These are phyloP conservation scores for Elanoides forficatus DNA, from an alignment of 2,113 vertebrate genomes.

Conservation along the genomic window DNA sequence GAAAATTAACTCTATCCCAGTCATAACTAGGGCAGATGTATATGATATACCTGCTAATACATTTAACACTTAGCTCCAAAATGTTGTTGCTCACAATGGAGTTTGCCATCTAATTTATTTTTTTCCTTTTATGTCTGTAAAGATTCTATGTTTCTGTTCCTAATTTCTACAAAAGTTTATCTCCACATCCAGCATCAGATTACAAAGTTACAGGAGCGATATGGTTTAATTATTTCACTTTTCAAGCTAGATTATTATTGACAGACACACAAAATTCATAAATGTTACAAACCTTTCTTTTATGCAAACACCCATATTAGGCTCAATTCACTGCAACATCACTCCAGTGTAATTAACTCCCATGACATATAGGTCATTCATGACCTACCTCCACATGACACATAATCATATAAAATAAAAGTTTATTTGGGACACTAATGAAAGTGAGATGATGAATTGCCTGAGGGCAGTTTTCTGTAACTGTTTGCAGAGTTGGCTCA, in stretches of 20 bases:
- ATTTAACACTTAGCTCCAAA: neutral
- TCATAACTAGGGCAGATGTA: neutral
- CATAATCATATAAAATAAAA: neutral
- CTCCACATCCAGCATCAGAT: neutral
- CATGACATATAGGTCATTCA: neutral
- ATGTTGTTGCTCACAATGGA: neutral
- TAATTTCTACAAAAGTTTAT: neutral
- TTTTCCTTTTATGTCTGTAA: neutral
- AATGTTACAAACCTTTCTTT: neutral
- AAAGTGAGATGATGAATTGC: neutral
- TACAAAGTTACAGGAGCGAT: neutral
- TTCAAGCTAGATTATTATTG: neutral
- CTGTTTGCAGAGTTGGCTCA: neutral
- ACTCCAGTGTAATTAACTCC: neutral
- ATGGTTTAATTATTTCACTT: neutral
- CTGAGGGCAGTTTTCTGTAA: neutral
- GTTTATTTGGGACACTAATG: neutral
- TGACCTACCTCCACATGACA: neutral
- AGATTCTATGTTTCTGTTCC: neutral
- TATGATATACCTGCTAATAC: neutral
- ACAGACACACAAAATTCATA: neutral
- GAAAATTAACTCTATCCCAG: too few relatives aligned
- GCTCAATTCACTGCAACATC: neutral
- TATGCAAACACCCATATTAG: neutral
- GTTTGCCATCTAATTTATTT: neutral